Conservation (phyloP, 2,888 invertebrate genomes). For the Agapetus fuscipes region DNA sequence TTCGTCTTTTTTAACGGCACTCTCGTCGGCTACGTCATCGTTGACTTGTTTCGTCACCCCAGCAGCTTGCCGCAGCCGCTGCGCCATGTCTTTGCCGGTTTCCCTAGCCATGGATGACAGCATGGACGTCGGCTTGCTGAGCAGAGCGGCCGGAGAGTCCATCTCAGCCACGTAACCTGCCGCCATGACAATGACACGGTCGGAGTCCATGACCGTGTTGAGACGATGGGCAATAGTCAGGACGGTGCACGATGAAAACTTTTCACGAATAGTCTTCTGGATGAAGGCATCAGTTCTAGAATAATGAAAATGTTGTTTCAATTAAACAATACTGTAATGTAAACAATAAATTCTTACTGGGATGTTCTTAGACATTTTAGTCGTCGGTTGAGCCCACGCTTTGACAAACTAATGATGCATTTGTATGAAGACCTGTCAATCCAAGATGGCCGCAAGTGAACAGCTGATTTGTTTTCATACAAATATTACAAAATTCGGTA, state of each 20-base stretch:
- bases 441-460: too few species aligned
- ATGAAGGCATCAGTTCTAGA: conserved; percentile 71
- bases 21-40: too few species aligned
- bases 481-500: too few species aligned
- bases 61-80: conserved; percentile 37
- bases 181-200: conserved; percentile 80
- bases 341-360: neutral
- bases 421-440: too few species aligned
- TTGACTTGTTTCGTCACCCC: conserved; percentile 36
- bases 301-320: conserved; percentile 21
- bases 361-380: too few species aligned
- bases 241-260: conserved; percentile 76
- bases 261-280: conserved; percentile 70
- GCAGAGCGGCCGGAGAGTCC: conserved; percentile 56
- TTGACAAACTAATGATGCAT: too few species aligned
- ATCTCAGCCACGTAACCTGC: conserved; percentile 66
- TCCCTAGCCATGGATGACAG: conserved; percentile 63
- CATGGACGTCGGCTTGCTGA: conserved; percentile 49
- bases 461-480: too few species aligned
- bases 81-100: conserved; percentile 49
- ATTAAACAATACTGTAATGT: neutral
- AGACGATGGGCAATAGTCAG: conserved; percentile 86
- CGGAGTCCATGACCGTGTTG: conserved; percentile 89
- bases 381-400: too few species aligned
- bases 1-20: too few species aligned